Evolutionary conservation across 2,797 vertebrate genomes (phyloP).

Genomic region (Neomorphus geoffroyi): DNA sequence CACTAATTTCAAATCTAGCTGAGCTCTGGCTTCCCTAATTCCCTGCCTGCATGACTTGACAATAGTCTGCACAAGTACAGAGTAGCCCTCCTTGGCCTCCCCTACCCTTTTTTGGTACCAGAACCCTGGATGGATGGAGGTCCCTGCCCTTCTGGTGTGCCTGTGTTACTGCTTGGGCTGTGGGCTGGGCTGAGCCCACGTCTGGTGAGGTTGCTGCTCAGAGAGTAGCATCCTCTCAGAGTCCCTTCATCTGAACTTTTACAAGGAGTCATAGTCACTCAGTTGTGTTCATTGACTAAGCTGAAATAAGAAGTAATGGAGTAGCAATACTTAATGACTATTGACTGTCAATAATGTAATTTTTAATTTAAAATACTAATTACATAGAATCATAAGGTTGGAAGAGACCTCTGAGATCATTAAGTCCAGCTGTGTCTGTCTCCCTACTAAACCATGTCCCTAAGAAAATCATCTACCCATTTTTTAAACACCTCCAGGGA

Average conservation of each 20-base stretch:
- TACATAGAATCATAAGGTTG: no score
- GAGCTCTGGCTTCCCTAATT: background rate
- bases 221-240: rapidly evolving
- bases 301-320: background rate
- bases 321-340: background rate
- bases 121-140: background rate
- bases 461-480: no score
- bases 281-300: background rate
- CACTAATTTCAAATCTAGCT: background rate
- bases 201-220: background rate
- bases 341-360: background rate
- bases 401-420: no score
- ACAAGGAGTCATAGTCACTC: background rate
- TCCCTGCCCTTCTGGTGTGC: background rate
- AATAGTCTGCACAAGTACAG: background rate
- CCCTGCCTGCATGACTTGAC: background rate
- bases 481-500: no score
- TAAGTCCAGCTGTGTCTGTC: no score
- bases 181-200: background rate
- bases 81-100: background rate
- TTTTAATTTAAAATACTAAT: background rate
- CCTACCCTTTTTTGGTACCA: background rate
- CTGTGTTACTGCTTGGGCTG: background rate
- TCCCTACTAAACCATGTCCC: no score
- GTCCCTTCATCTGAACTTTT: background rate